Evolutionary conservation across 2,113 vertebrate species (phyloP).

Genomic region (Dermatemys mawii): DNA sequence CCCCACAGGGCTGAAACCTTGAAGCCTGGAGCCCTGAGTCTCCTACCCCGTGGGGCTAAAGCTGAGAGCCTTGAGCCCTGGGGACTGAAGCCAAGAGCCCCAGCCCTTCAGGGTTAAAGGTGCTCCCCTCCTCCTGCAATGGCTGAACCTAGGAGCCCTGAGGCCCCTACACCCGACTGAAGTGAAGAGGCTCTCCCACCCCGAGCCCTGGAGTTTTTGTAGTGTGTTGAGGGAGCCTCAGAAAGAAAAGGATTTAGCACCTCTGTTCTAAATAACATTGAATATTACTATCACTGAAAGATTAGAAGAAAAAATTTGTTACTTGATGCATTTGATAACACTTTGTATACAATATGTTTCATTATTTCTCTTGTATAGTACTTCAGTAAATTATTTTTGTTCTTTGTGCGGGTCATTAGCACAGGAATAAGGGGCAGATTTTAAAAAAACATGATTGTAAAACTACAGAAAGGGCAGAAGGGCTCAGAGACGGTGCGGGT

Average conservation of each 20-base stretch:
- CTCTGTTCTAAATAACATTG: neutral
- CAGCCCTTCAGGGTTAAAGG: no score
- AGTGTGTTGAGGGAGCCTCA: no score
- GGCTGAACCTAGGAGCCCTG: no score
- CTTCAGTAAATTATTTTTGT: neutral
- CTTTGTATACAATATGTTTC: neutral
- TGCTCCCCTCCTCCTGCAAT: no score
- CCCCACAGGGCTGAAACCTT: no score
- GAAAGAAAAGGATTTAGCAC: no score
- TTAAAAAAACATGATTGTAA: slow-evolving; percentile 1
- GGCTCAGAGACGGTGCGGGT: neutral
- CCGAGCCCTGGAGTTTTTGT: no score
- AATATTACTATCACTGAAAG: neutral
- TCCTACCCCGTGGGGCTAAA: neutral
- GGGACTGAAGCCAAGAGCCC: no score
- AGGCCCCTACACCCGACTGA: no score
- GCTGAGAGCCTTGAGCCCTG: neutral
- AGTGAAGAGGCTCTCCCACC: no score
- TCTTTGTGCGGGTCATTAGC: neutral
- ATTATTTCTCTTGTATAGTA: neutral
- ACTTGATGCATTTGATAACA: neutral
- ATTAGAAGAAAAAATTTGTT: neutral
- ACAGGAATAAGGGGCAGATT: neutral
- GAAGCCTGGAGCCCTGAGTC: no score
- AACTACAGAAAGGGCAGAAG: neutral